Base-by-base conservation (phyloP, 53 echinoderm and acorn worm species). In the Temnopleurus reevesii region DNA sequence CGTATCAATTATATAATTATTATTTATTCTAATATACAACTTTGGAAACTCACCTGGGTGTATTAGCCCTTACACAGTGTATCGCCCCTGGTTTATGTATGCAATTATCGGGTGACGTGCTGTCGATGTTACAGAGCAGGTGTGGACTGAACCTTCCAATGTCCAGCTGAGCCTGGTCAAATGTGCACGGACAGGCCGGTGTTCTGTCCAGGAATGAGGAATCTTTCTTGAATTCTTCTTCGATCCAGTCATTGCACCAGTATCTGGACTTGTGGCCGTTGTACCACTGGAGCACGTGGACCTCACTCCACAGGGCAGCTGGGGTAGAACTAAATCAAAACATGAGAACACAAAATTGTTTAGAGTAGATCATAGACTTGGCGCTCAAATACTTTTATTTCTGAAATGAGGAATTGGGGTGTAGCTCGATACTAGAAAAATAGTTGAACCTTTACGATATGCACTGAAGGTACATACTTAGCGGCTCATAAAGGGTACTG, bases 171-270 rank as follows among this genome's bases (percentile, higher is more conserved):
- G 95, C 95, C 55, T 91, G 92, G 38, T 47, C 34, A 21, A 95
- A 81, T 6, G 93, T 95, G 33, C 95, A 95, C 18, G 95, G 95
- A 43, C 95, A 95, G 4, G 87, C 60, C 6, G 81, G 60, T 2
- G 28, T 63, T 25, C 2, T 31, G 17, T 12, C 8, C 5, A 91
- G 33, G 51, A 89, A 91, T 1, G 56, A 47, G 2, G 2, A 1
- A 18, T 81, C 59, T 0, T 13, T n/a, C 10, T 0, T 4, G 28
- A 18, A 2, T 34, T 61, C 57, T 5, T 46, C 46, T 8, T 13
- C 21, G 12, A 45, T 13, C 92, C 92, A 92, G 0, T 4, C 46
- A 27, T 19, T 6, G 45, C 90, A 90, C 89, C 89, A 92, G 8
- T 59, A 23, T 5, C 23, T 25, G 9, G 53, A 59, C 43, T 91